phyloP scores from a whole-genome alignment of 2,797 vertebrate genomes.

The Echeneis naucrates region DNA sequence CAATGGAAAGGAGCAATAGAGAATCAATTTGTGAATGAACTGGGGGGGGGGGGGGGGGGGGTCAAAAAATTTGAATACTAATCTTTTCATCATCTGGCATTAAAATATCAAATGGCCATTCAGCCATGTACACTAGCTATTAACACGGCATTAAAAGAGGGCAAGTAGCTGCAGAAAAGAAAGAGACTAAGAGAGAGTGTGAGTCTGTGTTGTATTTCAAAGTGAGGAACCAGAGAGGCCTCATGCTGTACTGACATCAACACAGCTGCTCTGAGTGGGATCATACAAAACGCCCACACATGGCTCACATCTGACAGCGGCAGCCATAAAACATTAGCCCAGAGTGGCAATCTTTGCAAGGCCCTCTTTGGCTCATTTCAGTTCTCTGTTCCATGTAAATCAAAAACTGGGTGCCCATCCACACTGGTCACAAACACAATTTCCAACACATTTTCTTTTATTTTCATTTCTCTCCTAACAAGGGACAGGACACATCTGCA shows the following conservation, averaged over 20 bases:
- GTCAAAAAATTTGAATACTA: conserved; percentile 32
- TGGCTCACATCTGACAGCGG: conserved; percentile 70
- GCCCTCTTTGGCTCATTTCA: conserved; percentile 46
- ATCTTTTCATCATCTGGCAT: conserved; percentile 42
- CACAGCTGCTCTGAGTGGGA: conserved; percentile 77
- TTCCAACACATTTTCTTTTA: neutral
- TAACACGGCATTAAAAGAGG: conserved; percentile 24
- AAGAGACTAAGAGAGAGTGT: neutral
- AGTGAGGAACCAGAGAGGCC: conserved; percentile 33
- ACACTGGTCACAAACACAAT: neutral
- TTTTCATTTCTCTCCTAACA: conserved; percentile 11
- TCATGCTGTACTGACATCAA: conserved; percentile 67
- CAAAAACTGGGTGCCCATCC: conserved; percentile 34
- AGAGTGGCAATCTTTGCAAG: conserved; percentile 64
- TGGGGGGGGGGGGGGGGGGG: neutral
- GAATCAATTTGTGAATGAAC: conserved; percentile 38
- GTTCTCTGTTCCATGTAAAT: conserved; percentile 34
- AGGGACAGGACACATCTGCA: conserved; percentile 49
- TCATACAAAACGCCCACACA: conserved; percentile 74
- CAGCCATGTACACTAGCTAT: conserved; percentile 40
- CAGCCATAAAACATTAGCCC: conserved; percentile 69
- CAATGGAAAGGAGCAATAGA: conserved; percentile 28
- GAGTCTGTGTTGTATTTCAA: conserved; percentile 7
- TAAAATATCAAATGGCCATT: conserved; percentile 36
- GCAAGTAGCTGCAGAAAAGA: conserved; percentile 19